phyloP scores from a whole-genome alignment of 2,888 invertebrate genomes.

The Mythimna vitellina region DNA sequence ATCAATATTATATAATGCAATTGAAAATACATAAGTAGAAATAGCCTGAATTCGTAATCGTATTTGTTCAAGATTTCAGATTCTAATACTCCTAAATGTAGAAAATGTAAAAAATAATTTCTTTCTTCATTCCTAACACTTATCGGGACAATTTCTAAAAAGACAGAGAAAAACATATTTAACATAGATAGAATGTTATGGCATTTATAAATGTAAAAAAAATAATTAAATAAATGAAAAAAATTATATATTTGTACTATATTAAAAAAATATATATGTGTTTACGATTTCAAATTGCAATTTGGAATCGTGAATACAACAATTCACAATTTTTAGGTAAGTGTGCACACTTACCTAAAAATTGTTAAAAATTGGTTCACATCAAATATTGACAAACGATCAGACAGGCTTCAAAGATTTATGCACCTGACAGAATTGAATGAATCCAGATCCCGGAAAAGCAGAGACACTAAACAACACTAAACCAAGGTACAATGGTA shows the following conservation, averaged over 20 bases:
- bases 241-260: no score
- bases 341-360: no score
- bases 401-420: neutral
- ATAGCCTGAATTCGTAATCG: slow-evolving; percentile 30
- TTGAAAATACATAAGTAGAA: slow-evolving; percentile 37
- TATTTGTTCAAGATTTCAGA: slow-evolving; percentile 28
- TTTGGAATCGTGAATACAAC: no score
- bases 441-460: slow-evolving; percentile 36
- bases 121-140: neutral
- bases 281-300: no score
- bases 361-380: no score
- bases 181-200: no score
- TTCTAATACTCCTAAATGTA: neutral
- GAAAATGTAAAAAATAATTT: slow-evolving; percentile 9
- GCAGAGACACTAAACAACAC: slow-evolving; percentile 42
- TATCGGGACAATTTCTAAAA: neutral
- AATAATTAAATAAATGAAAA: no score
- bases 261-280: no score
- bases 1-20: slow-evolving; percentile 36
- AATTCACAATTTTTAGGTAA: no score
- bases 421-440: neutral
- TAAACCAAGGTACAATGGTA: slow-evolving; percentile 22
- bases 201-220: no score
- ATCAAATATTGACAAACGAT: neutral
- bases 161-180: neutral